These are phyloP conservation scores for Cynopterus sphinx DNA, from an alignment of 2,797 vertebrate genomes.

Conservation along the genomic window DNA sequence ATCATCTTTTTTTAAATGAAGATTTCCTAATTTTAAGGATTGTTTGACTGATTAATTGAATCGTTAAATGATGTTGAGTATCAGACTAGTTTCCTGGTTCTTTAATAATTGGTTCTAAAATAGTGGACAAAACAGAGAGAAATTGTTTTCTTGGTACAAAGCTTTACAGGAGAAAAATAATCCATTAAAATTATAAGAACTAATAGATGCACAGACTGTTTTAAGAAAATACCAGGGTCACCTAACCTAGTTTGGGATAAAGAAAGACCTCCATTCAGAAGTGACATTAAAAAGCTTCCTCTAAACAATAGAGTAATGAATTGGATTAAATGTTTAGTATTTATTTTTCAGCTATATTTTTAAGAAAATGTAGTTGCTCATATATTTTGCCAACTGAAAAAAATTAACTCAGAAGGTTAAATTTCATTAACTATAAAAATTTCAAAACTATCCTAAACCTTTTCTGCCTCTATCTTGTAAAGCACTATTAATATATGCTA, in stretches of 20 bases:
- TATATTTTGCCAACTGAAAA: background rate
- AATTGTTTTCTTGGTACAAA: background rate
- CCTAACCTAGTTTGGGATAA: background rate
- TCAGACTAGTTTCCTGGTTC: background rate
- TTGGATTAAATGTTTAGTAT: conserved; percentile 10
- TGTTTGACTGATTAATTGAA: background rate
- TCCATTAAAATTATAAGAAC: background rate
- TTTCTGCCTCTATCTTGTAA: background rate
- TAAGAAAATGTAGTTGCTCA: conserved; percentile 13
- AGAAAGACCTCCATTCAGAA: background rate
- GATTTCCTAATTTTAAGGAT: background rate
- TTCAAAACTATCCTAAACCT: background rate
- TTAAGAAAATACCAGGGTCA: background rate
- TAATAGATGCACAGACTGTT: background rate
- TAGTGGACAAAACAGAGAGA: background rate
- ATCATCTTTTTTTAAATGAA: background rate
- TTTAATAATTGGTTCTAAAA: background rate
- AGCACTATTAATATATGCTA: background rate
- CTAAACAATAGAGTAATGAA: background rate
- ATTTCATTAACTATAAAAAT: conserved; percentile 14
- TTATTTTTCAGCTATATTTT: background rate
- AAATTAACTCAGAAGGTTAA: background rate
- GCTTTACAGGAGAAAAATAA: background rate
- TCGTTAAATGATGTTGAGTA: background rate
- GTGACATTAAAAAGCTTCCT: background rate